Evolutionary conservation across 2,113 vertebrate genomes (phyloP), one percentile per base, ranked within the genome.

Genomic region (Phaethon lepturus): DNA sequence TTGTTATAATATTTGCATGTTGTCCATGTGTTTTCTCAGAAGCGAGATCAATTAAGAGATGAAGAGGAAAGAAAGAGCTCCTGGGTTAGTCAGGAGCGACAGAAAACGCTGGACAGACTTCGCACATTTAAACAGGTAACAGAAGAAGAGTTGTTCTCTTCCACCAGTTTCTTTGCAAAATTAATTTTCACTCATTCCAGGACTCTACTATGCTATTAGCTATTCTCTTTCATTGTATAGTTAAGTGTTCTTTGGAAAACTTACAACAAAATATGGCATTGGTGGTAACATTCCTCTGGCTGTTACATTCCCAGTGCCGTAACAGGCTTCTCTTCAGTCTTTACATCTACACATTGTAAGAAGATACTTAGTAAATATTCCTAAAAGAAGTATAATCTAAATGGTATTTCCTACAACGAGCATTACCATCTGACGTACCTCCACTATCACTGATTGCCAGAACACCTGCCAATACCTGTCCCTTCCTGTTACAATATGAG

Each of bases 91-190:
- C 99, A 99, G 95, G 99, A 99, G 68, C 98, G 99, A 58, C 99
- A 99, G 97, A 99, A 97, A 96, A 99, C 99, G 15, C 97, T 99
- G 97, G 99, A 99, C 92, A 97, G 99, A 96, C 99, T 99, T 40
- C 99, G 99, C 88, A 99, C 98, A 67, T 99, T 99, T 97, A 99
- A 99, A 96, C 99, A 99, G 99, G 99, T 99, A 95, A 95, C 50
- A 73, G 44, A 80, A 79, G 13, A 86, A 84, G 8, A 47, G 33
- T 66, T 44, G 5, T 29, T 78, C 4, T 79, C 91, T 59, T 58
- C 33, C 13, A 45, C 2, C 8, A 11, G 6, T 66, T 85, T 56
- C 19, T n/a, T 60, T 45, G 18, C 29, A 45, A 25, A 68, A 66
- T 6, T 58, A 33, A 40, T 31, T 53, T 79, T n/a, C 31, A 42